Evolutionary conservation across 2,797 vertebrate species (phyloP), one percentile per base, ranked within the genome.

Genomic region (Bradypodion pumilum): DNA sequence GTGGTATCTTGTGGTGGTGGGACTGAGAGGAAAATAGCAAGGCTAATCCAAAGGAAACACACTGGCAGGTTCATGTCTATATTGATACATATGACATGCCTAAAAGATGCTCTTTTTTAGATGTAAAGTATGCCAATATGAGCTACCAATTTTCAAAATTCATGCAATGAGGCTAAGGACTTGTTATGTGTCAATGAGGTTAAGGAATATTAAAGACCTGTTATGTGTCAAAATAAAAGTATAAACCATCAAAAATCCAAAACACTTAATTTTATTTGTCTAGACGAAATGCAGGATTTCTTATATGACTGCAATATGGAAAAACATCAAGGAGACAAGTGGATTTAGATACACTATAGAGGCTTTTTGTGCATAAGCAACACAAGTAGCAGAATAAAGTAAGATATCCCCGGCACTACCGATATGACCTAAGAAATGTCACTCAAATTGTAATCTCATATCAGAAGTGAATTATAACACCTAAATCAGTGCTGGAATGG

Each of bases 401-500:
- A 40, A 46, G n/a, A 16, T 10, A 60, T 68, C 16, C 21, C 37
- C 42, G 63, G 32, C 16, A 70, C 19, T 70, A 49, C 27, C 68
- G 32, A 32, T 5, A 1, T 59, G 29, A 25, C 29, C 6, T n/a
- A 76, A 68, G 49, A 37, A 75, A 16, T n/a, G 3, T 19, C 16
- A 40, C 21, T 65, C 49, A 62, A 27, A 15, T 69, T 35, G 2
- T 63, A 19, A 59, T n/a, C 42, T 29, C 1, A 32, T 40, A 6
- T 72, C 27, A n/a, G 49, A 52, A 80, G 13, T 19, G 35, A 68
- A 68, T 37, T 35, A 37, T 56, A 56, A 15, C 16, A 32, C 27
- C 35, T 52, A 56, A 19, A n/a, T 42, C n/a, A 27, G 0, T 78
- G 77, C 42, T 21, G 83, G 86, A 90, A 73, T 44, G 80, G 83